Evolutionary conservation across 2,888 invertebrate genomes (phyloP).

Genomic region (Thysanoteuthis rhombus): DNA sequence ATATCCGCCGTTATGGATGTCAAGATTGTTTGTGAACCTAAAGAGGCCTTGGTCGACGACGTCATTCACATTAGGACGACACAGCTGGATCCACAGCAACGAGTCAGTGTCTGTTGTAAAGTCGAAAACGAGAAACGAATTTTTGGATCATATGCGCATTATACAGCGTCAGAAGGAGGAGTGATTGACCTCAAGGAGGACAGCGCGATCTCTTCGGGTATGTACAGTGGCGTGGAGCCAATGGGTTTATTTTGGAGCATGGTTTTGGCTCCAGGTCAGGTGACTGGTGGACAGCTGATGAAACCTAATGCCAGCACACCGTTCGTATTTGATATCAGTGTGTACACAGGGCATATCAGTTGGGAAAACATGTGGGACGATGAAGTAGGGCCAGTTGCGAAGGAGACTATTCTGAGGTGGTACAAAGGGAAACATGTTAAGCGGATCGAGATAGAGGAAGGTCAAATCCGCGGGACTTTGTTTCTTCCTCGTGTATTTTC

Average conservation of each 20-base stretch:
- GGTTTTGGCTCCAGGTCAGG: conserved; percentile 44
- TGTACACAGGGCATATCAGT: conserved; percentile 41
- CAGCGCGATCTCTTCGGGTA: background rate
- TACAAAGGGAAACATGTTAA: conserved; percentile 46
- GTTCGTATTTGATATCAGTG: conserved; percentile 37
- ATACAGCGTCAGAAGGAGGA: background rate
- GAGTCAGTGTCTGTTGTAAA: background rate
- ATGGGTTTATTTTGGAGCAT: conserved; percentile 59
- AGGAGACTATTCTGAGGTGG: conserved; percentile 39
- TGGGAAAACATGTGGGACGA: conserved; percentile 36
- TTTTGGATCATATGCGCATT: background rate
- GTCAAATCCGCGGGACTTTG: conserved; percentile 51
- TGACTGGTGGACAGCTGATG: conserved; percentile 43
- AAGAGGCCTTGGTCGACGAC: no score
- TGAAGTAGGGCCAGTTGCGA: conserved; percentile 32
- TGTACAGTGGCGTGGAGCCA: conserved; percentile 48
- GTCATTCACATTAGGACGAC: no score
- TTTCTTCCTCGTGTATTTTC: conserved; percentile 46
- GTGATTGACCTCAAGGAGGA: background rate
- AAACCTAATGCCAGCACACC: conserved; percentile 50
- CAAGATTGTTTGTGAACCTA: no score
- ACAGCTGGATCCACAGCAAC: no score
- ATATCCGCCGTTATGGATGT: no score
- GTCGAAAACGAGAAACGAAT: background rate
- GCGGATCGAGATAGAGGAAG: conserved; percentile 43